Evolutionary conservation across 2,888 invertebrate genomes (phyloP).

Genomic region (Dynastes grantii): DNA sequence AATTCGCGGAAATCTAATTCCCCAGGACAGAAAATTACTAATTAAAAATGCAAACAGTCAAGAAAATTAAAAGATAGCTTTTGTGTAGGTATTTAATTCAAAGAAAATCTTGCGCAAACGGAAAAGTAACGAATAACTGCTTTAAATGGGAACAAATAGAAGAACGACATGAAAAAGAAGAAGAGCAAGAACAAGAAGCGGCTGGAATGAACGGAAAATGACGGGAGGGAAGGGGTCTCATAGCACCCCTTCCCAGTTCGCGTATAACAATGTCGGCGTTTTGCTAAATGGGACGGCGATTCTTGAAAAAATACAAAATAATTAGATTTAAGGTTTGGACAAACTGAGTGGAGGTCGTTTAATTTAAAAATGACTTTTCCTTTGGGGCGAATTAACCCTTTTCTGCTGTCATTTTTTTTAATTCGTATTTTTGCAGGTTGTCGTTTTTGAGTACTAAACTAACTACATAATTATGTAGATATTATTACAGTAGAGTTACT

Average conservation of each 20-base stretch:
- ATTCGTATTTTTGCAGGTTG: not conserved
- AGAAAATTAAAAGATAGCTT: slow-evolving; percentile 50
- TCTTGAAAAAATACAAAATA: slow-evolving; percentile 34
- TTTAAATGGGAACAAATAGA: slow-evolving; percentile 46
- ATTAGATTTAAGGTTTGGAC: slow-evolving; percentile 20
- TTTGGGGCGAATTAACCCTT: slow-evolving; percentile 17
- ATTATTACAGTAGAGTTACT: too few species aligned
- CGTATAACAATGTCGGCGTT: slow-evolving; percentile 2
- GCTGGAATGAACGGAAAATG: not conserved
- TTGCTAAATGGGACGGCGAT: not conserved
- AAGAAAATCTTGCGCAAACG: slow-evolving; percentile 40
- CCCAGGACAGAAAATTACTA: slow-evolving; percentile 33
- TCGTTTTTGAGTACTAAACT: not conserved
- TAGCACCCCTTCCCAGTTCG: not conserved
- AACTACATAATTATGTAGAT: not conserved
- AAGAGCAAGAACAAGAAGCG: not conserved
- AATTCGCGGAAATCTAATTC: slow-evolving; percentile 28
- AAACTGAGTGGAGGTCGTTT: slow-evolving; percentile 2
- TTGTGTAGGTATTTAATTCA: slow-evolving; percentile 44
- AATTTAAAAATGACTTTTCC: slow-evolving; percentile 24
- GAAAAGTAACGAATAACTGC: slow-evolving; percentile 40
- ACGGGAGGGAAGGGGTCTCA: too few species aligned
- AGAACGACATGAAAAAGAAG: not conserved
- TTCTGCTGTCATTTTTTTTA: not conserved
- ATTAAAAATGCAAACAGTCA: slow-evolving; percentile 49